These are phyloP conservation scores for Hirundo rustica DNA, from an alignment of 2,797 vertebrate genomes.

Conservation along the genomic window DNA sequence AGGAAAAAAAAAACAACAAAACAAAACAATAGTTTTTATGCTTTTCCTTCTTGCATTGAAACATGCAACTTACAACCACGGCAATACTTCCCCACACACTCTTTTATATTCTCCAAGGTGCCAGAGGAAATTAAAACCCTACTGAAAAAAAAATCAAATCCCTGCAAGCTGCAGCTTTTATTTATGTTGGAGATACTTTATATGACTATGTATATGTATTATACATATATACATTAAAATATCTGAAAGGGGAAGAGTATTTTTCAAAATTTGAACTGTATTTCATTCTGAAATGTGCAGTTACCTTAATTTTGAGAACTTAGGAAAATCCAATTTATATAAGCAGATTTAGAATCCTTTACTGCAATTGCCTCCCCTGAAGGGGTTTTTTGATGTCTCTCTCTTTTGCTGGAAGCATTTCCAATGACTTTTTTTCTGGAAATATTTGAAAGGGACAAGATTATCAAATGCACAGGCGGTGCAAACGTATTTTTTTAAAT, in stretches of 20 bases:
- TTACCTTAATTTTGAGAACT: conserved; percentile 10
- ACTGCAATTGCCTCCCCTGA: not conserved
- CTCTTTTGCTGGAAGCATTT: not conserved
- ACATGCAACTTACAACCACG: not conserved
- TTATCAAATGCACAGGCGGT: not conserved
- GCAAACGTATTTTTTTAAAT: not conserved
- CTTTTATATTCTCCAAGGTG: not conserved
- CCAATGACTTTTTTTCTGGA: not conserved
- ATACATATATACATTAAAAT: not conserved
- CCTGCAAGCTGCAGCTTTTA: not conserved
- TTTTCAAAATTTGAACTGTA: not conserved
- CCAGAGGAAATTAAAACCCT: not conserved
- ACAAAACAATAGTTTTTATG: not conserved
- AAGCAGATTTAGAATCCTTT: conserved; percentile 23
- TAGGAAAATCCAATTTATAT: conserved; percentile 19
- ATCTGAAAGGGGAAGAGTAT: not conserved
- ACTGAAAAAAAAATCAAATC: not conserved
- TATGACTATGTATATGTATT: not conserved
- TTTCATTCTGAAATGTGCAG: not conserved
- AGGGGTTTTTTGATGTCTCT: not conserved
- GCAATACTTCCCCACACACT: not conserved
- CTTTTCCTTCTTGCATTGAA: not conserved
- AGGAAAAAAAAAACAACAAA: not conserved
- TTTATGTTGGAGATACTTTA: not conserved
- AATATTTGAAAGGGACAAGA: not conserved